Percentiles rank a stretch among this genome's conserved stretches.
Conservation (phyloP, 64 coral and sea anemone genomes). For the Montipora capricornis region DNA sequence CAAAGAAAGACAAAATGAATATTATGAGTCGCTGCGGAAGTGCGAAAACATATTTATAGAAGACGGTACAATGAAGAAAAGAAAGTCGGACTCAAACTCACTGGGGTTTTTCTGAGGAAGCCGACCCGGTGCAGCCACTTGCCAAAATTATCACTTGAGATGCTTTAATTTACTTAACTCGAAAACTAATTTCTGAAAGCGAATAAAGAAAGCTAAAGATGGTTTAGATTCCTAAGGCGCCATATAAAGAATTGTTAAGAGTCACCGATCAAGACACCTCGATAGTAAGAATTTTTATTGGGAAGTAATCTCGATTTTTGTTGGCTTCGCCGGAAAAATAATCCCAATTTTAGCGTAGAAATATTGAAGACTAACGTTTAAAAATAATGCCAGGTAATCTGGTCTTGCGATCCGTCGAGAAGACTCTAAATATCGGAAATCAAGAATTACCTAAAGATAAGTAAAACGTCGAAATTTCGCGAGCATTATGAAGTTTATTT, state of each 20-base stretch:
- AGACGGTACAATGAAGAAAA: not conserved
- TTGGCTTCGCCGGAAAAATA: not conserved
- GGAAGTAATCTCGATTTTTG: slow-evolving; percentile 6
- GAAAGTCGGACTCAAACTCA: slow-evolving; percentile 6
- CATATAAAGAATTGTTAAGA: slow-evolving; percentile 10
- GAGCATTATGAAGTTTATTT: not conserved
- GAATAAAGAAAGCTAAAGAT: slow-evolving; percentile 21
- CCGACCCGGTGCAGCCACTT: not conserved
- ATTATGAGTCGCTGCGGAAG: not conserved
- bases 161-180: slow-evolving; percentile 43
- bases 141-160: slow-evolving; percentile 8
- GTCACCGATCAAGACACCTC: not conserved
- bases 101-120: not conserved
- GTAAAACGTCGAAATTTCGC: not conserved
- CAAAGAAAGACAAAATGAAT: slow-evolving; percentile 33
- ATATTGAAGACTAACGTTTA: not conserved
- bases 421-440: not conserved
- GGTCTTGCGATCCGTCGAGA: not conserved
- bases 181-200: slow-evolving; percentile 22
- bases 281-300: not conserved
- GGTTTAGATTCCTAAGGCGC: slow-evolving; percentile 9
- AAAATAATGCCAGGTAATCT: not conserved
- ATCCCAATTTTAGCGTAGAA: not conserved
- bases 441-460: not conserved
- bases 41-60: not conserved